Conservation (phyloP, 2,888 invertebrate species). For the Thymelicus sylvestris region DNA sequence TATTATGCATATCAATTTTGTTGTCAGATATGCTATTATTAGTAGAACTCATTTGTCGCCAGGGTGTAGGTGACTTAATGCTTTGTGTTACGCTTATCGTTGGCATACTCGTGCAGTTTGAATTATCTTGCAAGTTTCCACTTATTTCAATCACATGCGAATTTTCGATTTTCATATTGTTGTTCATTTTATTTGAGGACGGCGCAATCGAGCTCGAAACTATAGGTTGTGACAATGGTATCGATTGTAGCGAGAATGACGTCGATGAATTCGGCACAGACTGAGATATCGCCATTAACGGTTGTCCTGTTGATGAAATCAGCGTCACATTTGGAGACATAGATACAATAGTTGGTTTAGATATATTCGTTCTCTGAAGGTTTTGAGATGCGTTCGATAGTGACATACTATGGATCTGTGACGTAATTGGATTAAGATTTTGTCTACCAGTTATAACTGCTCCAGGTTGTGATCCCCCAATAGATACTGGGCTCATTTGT, state of each 20-base stretch:
- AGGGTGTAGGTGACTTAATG: slow-evolving; percentile 77
- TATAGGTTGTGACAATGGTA: slow-evolving; percentile 78
- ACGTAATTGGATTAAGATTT: slow-evolving; percentile 78
- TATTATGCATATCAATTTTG: slow-evolving; percentile 71
- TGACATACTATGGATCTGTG: slow-evolving; percentile 77
- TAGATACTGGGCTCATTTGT: slow-evolving; percentile 69
- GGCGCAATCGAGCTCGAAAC: slow-evolving; percentile 79
- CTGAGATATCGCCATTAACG: slow-evolving; percentile 80
- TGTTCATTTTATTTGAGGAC: slow-evolving; percentile 60
- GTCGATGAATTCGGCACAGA: slow-evolving; percentile 68
- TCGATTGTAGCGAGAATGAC: slow-evolving; percentile 75
- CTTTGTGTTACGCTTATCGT: slow-evolving; percentile 79
- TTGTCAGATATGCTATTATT: slow-evolving; percentile 58
- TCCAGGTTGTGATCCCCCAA: slow-evolving; percentile 65
- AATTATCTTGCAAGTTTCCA: slow-evolving; percentile 74
- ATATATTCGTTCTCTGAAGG: slow-evolving; percentile 64
- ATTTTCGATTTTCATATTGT: slow-evolving; percentile 73
- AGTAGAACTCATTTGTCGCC: slow-evolving; percentile 68
- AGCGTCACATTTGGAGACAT: slow-evolving; percentile 78
- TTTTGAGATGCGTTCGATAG: slow-evolving; percentile 69
- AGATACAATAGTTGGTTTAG: slow-evolving; percentile 68
- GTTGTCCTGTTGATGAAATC: slow-evolving; percentile 75
- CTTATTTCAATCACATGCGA: slow-evolving; percentile 79
- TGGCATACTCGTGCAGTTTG: slow-evolving; percentile 65
- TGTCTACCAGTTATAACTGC: slow-evolving; percentile 69